These are phyloP conservation scores for Alcis repandata DNA, from an alignment of 2,888 invertebrate species.

Conservation along the genomic window DNA sequence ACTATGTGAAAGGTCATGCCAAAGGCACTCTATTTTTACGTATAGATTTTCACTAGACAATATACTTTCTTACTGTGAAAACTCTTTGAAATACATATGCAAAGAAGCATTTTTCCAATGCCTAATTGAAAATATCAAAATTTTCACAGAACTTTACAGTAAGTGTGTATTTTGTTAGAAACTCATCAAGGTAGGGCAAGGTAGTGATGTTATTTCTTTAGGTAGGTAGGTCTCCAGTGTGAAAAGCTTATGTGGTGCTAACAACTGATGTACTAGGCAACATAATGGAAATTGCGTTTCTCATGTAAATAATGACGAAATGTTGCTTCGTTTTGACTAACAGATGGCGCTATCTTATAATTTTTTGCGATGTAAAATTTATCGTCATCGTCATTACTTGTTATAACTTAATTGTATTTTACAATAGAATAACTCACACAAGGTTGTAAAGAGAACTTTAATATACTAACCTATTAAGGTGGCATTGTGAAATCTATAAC, in stretches of 20 bases:
- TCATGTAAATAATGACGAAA: conserved; percentile 43
- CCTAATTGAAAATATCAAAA: neutral
- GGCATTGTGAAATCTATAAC: too few relatives aligned
- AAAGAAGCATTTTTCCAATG: neutral
- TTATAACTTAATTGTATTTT: too few relatives aligned
- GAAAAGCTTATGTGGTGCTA: conserved; percentile 43
- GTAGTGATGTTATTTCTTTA: conserved; percentile 30
- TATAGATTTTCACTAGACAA: neutral
- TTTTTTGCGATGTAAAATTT: neutral
- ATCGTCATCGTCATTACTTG: neutral
- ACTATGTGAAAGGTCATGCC: conserved; percentile 4
- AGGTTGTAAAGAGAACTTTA: too few relatives aligned
- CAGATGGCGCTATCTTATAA: conserved; percentile 13
- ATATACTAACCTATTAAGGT: too few relatives aligned
- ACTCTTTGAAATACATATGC: neutral
- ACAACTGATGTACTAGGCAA: conserved; percentile 38
- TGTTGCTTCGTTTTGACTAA: conserved; percentile 11
- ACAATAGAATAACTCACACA: too few relatives aligned
- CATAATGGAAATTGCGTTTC: conserved; percentile 32
- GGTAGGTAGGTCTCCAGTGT: conserved; percentile 35
- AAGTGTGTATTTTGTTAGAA: conserved; percentile 17
- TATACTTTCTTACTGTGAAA: conserved; percentile 5
- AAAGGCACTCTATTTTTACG: conserved; percentile 12
- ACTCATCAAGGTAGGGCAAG: conserved; percentile 10
- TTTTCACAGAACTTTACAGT: neutral